Evolutionary conservation across 2,797 vertebrate genomes (phyloP), one percentile per base, ranked within the genome.

Genomic region (Tarsius wallacei): DNA sequence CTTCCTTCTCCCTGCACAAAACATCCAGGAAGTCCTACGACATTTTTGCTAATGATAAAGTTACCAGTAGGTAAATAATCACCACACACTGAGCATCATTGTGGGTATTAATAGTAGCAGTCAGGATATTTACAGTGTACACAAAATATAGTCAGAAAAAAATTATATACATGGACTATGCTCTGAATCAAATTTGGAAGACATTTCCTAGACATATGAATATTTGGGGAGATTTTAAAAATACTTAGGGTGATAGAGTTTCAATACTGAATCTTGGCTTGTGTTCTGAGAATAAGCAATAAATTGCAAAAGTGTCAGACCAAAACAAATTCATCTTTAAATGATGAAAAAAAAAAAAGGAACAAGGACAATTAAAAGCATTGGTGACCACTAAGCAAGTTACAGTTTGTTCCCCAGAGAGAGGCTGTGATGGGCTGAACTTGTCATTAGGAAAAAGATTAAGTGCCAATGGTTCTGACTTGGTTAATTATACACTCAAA

Each of bases 401-500:
- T 99, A 98, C 98, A 99, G 99, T 99, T 99, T 99, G 98, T 98
- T 98, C 98, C 98, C 99, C 97, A 97, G 99, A 99, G 99, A 99
- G 97, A 98, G 98, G 97, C 78, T 97, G 98, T 99, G 99, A 99
- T 99, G 99, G 99, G 99, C 98, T 99, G 98, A 99, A 99, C 99
- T 99, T 99, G 99, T 99, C 99, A 99, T 99, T 99, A 99, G 98
- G 99, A 99, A 98, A 98, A 99, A 99, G 99, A 99, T 99, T 99
- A 99, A 99, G 99, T 99, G 99, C 99, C 99, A 98, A 97, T 97
- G 99, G 99, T 99, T 99, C 98, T 99, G 98, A 98, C 98, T 99
- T 99, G 99, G 99, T 99, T 99, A 99, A 99, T 99, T 99, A 99
- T 99, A 99, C 99, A 99, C 99, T 99, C 99, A 99, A 99, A 99